These are phyloP conservation scores for Betta splendens DNA, from an alignment of 2,797 vertebrate species.

Conservation along the genomic window DNA sequence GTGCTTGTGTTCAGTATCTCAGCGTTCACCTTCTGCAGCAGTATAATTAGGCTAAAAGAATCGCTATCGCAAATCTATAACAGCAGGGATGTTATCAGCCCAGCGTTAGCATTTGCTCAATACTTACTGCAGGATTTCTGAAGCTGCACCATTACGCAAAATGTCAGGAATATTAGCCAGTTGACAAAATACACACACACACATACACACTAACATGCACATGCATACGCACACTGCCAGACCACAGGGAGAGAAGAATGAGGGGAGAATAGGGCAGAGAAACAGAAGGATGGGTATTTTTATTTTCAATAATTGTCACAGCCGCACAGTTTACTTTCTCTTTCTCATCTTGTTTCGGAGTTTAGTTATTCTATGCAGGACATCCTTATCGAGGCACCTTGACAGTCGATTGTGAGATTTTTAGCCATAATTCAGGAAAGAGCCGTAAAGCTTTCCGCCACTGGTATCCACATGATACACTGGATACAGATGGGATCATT, in stretches of 20 bases:
- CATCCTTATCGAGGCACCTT: conserved; percentile 44
- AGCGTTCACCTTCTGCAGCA: conserved; percentile 41
- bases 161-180: conserved; percentile 44
- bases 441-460: conserved; percentile 58
- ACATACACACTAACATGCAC: too few relatives aligned
- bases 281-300: conserved; percentile 30
- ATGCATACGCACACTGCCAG: too few relatives aligned
- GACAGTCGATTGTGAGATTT: conserved; percentile 49
- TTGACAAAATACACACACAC: background rate
- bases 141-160: conserved; percentile 51
- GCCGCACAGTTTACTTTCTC: conserved; percentile 11
- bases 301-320: conserved; percentile 45
- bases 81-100: conserved; percentile 42
- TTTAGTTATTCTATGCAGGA: conserved; percentile 39
- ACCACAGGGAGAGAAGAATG: conserved; percentile 8
- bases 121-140: conserved; percentile 43
- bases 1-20: conserved; percentile 17
- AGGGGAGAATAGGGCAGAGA: conserved; percentile 15
- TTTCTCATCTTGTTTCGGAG: conserved; percentile 9
- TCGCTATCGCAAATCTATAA: conserved; percentile 45
- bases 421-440: conserved; percentile 55
- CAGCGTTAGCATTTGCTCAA: conserved; percentile 39
- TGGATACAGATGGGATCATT: conserved; percentile 71
- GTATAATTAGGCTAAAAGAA: conserved; percentile 56
- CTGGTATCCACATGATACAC: conserved; percentile 52